Conservation (phyloP, 2,888 invertebrate genomes). For the Augochlorella aurata region DNA sequence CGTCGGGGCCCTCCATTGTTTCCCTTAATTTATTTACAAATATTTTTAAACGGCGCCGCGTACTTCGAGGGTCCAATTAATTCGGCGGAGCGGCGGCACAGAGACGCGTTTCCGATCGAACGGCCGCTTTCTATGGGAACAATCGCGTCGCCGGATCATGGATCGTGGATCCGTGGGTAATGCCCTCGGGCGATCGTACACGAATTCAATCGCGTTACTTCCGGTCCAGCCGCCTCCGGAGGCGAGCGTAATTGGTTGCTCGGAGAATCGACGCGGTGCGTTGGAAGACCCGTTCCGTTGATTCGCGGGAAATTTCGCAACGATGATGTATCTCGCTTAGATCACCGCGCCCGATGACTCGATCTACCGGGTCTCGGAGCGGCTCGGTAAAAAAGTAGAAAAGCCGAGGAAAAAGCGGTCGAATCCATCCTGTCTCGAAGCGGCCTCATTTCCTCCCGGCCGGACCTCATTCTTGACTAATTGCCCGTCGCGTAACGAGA, state of each 20-base stretch:
- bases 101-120: constrained; percentile 27
- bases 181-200: constrained; percentile 36
- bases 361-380: not conserved
- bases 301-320: not conserved
- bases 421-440: constrained; percentile 15
- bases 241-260: constrained; percentile 31
- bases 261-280: constrained; percentile 14
- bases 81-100: not conserved
- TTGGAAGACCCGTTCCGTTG: constrained; percentile 8
- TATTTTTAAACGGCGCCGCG: not conserved
- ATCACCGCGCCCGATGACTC: not conserved
- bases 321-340: not conserved
- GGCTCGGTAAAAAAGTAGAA: not conserved
- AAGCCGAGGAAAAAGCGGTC: constrained; percentile 9
- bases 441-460: constrained; percentile 26
- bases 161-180: constrained; percentile 42
- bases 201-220: constrained; percentile 72
- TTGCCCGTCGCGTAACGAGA: constrained; percentile 73
- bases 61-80: not conserved
- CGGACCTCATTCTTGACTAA: constrained; percentile 55
- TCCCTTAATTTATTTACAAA: constrained; percentile 41
- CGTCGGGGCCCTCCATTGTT: constrained; percentile 26
- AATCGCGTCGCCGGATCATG: constrained; percentile 35
- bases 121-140: constrained; percentile 39
- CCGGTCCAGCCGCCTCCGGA: constrained; percentile 44